Base-by-base conservation (phyloP, 2,113 vertebrate species). In the Trachemys scripta region DNA sequence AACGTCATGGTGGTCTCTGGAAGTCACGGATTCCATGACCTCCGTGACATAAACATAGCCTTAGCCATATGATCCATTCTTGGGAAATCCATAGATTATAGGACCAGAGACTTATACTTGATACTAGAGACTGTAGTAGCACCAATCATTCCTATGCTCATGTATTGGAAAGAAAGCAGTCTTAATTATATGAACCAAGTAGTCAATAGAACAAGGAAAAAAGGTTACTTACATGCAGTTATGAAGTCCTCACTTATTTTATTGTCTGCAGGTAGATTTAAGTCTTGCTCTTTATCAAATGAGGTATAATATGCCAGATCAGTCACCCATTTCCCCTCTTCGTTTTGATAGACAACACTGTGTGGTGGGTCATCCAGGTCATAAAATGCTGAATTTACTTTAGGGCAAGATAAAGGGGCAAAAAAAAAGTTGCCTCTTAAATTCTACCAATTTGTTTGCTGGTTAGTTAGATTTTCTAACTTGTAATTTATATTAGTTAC, bases 251-350 rank as follows among this genome's bases (percentile, higher is more conserved):
- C 99, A n/a, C 93, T 97, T 94, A 95, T 97, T 94, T 97, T 88
- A 80, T 84, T 65, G 57, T 83, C 97, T 82, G 96, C 93, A 91
- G 97, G 91, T 1, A 97, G n/a, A 56, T 98, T 98, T 84, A 97
- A 95, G 89, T 97, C 49, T 94, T 98, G 95, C 80, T 98, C 98
- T 93, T 99, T 98, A 96, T 99, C 98, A 98, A 99, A 99, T 51
- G 99, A 98, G 49, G 99, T 99, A 72, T 99, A 99, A 97, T 99
- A 99, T 0, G 99, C 99, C 95, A 99, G 98, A 96, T 99, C 99
- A 31, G 99, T 99, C 93, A 99, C 99, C 99, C 99, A 99, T 92
- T 98, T 99, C 6, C 99, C 99, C 25, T 99, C 99, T 97, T 99
- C 99, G 94, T 99, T 99, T 98, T 99, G 99, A 97, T 99, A 99